These are phyloP conservation scores for Calameuta pallipes DNA, from an alignment of 2,888 invertebrate genomes.

Conservation along the genomic window DNA sequence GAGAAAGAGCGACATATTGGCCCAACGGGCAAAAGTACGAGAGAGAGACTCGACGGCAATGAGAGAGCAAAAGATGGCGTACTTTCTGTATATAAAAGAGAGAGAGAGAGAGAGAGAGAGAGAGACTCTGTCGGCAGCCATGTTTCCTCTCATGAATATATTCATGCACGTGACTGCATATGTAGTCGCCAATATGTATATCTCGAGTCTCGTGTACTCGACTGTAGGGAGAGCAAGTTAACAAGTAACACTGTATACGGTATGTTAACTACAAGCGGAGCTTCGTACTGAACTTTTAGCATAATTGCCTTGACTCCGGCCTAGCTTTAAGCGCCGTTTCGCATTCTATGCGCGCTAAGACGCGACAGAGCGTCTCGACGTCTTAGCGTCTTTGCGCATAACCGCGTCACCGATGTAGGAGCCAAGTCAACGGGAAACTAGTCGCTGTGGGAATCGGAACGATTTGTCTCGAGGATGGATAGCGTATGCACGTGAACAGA, in stretches of 20 bases:
- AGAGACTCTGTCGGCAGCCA: conserved; percentile 27
- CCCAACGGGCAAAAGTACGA: too few species aligned
- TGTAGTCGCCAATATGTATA: conserved; percentile 16
- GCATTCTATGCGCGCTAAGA: neutral
- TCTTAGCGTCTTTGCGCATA: neutral
- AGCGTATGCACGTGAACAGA: too few species aligned
- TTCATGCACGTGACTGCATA: conserved; percentile 36
- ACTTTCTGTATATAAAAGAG: too few species aligned
- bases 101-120: too few species aligned
- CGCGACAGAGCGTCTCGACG: conserved; percentile 3
- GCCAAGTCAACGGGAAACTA: too few species aligned
- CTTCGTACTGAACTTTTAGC: conserved; percentile 7
- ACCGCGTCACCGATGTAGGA: neutral
- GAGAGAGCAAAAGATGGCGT: too few species aligned
- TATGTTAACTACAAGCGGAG: conserved; percentile 18
- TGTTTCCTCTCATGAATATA: conserved; percentile 49
- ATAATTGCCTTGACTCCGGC: neutral
- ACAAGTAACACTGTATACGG: conserved; percentile 28
- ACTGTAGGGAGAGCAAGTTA: conserved; percentile 25
- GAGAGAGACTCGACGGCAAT: too few species aligned
- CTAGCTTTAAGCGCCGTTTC: conserved; percentile 6
- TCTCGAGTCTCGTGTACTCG: conserved; percentile 8
- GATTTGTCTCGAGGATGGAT: too few species aligned
- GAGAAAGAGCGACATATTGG: too few species aligned
- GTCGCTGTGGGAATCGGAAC: too few species aligned